Evolutionary conservation across 2,113 vertebrate genomes (phyloP).

Genomic region (Vanacampus margaritifer): DNA sequence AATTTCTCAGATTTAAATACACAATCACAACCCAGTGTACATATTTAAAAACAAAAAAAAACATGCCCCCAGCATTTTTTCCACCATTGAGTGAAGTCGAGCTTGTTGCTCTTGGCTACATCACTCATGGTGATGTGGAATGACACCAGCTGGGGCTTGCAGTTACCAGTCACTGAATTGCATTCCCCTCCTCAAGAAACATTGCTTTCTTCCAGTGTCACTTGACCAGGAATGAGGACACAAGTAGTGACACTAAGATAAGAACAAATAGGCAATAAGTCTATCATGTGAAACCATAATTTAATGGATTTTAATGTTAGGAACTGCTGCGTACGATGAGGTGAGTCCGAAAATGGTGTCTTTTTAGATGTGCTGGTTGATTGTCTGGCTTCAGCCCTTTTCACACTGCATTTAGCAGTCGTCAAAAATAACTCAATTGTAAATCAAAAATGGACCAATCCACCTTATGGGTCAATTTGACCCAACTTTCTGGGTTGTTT

Average conservation of each 20-base stretch:
- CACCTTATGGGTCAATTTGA: too few species aligned
- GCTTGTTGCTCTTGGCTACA: conserved; percentile 16
- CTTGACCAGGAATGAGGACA: neutral
- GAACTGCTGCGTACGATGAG: neutral
- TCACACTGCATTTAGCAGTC: too few species aligned
- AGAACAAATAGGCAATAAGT: neutral
- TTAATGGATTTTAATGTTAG: neutral
- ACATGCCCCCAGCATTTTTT: neutral
- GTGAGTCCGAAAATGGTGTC: neutral
- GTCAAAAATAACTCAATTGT: too few species aligned
- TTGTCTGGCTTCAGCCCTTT: too few species aligned
- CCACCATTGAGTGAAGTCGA: conserved; percentile 5
- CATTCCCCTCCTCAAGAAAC: neutral
- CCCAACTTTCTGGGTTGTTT: too few species aligned
- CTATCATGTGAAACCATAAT: neutral
- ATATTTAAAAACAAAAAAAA: neutral
- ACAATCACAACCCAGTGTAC: neutral
- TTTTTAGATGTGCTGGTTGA: too few species aligned
- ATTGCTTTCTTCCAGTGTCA: neutral
- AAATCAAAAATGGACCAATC: too few species aligned
- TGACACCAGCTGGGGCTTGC: conserved; percentile 15
- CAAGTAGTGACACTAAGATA: neutral
- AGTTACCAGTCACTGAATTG: conserved; percentile 5
- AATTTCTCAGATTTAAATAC: neutral
- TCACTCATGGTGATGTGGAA: conserved; percentile 26